phyloP scores from a whole-genome alignment of 2,797 vertebrate genomes.

The Potorous gilbertii region DNA sequence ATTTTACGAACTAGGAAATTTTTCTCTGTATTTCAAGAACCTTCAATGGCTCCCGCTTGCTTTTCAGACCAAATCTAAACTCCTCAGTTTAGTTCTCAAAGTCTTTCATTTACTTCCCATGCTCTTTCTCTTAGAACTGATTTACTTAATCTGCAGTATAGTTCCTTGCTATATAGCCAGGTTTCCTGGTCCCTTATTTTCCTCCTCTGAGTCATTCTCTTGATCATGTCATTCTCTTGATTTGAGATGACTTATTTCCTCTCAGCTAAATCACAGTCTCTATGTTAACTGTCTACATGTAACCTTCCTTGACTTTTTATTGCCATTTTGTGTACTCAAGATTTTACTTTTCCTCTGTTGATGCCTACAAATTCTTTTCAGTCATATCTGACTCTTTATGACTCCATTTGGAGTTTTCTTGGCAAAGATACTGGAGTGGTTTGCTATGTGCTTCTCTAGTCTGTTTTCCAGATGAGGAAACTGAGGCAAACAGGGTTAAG shows the following conservation, averaged over 20 bases:
- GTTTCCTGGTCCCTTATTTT: neutral
- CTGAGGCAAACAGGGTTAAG: neutral
- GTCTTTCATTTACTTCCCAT: neutral
- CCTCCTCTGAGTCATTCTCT: neutral
- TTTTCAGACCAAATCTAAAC: neutral
- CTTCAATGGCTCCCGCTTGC: neutral
- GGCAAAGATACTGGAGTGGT: neutral
- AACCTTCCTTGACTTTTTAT: neutral
- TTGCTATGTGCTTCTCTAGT: neutral
- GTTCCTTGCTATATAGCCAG: neutral
- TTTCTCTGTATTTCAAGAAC: conserved; percentile 1
- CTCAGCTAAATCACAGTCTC: neutral
- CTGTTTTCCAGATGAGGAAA: neutral
- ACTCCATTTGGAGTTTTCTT: neutral
- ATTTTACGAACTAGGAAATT: neutral
- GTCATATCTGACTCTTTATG: neutral
- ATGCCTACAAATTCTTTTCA: neutral
- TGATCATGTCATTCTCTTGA: neutral
- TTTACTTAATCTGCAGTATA: neutral
- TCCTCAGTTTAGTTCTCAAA: neutral
- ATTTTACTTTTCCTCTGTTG: neutral
- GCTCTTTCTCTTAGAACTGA: neutral
- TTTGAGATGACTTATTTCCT: neutral
- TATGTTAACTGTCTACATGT: neutral
- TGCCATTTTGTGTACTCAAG: neutral